Evolutionary conservation across 2,888 invertebrate genomes (phyloP).

Genomic region (Acanthoscelides obtectus): DNA sequence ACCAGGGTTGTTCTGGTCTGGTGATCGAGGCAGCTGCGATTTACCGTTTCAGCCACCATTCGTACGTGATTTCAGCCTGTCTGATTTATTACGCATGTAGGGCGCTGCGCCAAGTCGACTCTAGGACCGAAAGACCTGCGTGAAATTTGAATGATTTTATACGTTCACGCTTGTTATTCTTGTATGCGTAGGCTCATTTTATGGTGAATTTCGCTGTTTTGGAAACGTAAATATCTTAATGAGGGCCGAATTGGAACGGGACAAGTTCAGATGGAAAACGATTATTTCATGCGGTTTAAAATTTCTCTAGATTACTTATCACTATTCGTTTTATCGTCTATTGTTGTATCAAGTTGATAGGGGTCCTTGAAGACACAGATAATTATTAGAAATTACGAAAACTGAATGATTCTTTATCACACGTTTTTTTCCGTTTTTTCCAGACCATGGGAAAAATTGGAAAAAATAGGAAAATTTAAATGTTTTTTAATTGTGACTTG

Average conservation of each 20-base stretch:
- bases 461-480: too few relatives aligned
- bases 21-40: constrained; percentile 47
- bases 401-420: too few relatives aligned
- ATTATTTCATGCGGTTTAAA: too few relatives aligned
- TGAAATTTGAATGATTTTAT: not conserved
- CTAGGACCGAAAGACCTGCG: not conserved
- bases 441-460: too few relatives aligned
- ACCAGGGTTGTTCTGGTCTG: constrained; percentile 46
- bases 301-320: too few relatives aligned
- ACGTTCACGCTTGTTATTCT: not conserved
- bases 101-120: not conserved
- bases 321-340: too few relatives aligned
- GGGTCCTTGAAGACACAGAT: too few relatives aligned
- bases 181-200: not conserved
- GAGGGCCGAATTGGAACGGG: not conserved
- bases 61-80: not conserved
- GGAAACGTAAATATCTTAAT: not conserved
- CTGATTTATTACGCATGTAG: not conserved
- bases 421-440: too few relatives aligned
- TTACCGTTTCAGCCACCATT: constrained; percentile 15
- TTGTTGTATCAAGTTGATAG: too few relatives aligned
- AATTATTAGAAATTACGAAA: too few relatives aligned
- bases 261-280: too few relatives aligned
- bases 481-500: too few relatives aligned
- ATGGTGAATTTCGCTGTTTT: not conserved